Percentiles rank a stretch among this genome's conserved stretches.
Evolutionary conservation across 2,797 vertebrate species (phyloP).

Genomic region (Bradypodion pumilum): DNA sequence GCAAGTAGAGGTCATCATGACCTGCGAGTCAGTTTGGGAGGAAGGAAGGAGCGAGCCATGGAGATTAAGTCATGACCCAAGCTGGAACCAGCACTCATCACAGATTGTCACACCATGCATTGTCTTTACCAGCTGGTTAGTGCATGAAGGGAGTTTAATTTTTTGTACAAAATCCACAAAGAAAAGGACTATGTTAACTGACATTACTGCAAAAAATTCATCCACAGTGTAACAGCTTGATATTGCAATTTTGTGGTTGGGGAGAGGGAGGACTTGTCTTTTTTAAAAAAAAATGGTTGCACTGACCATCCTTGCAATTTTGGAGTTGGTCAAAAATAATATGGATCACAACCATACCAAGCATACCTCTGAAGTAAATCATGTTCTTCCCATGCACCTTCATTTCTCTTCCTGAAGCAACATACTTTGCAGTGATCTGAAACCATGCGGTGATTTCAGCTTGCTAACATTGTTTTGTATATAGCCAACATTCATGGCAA

Average conservation of each 20-base stretch:
- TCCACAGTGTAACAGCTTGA: neutral
- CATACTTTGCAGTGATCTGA: neutral
- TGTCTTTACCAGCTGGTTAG: too few species aligned
- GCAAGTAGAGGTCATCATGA: too few species aligned
- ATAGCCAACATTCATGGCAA: neutral
- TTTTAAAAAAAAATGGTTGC: neutral
- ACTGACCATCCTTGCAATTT: neutral
- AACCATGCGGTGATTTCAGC: neutral
- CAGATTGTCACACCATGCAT: too few species aligned
- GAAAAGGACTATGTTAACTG: neutral
- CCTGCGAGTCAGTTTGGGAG: too few species aligned
- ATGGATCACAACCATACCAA: neutral
- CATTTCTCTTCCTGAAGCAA: neutral
- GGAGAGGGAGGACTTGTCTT: too few species aligned
- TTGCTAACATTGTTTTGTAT: neutral
- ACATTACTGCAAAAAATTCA: neutral
- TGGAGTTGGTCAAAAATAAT: neutral
- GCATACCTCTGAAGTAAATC: neutral
- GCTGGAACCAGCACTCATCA: too few species aligned
- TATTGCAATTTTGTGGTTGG: too few species aligned
- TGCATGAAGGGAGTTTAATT: conserved; percentile 2
- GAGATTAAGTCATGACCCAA: too few species aligned
- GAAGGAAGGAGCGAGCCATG: too few species aligned
- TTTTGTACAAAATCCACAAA: neutral
- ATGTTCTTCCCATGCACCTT: neutral